Evolutionary conservation across 2,797 vertebrate species (phyloP).

Genomic region (Prionace glauca): DNA sequence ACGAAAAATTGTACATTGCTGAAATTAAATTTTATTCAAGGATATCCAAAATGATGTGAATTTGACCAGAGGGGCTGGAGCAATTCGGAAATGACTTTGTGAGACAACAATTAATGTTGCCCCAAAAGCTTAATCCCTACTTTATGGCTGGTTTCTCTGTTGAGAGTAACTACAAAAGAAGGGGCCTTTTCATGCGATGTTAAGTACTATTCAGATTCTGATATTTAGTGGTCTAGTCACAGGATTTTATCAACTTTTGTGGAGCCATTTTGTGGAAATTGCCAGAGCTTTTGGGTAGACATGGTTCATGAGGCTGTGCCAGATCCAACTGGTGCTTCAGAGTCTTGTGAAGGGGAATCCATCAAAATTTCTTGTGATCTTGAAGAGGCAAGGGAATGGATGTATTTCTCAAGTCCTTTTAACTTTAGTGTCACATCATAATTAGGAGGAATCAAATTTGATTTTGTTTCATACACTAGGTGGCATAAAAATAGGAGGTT

Average conservation of each 20-base stretch:
- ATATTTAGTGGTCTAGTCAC: neutral
- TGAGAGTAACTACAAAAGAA: neutral
- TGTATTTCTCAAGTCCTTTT: neutral
- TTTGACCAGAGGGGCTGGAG: neutral
- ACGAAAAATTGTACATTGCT: neutral
- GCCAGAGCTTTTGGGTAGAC: neutral
- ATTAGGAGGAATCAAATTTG: neutral
- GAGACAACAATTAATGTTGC: neutral
- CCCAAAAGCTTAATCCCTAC: neutral
- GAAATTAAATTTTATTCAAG: neutral
- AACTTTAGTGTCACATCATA: neutral
- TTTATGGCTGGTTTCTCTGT: neutral
- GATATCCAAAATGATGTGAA: neutral
- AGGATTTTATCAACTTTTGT: neutral
- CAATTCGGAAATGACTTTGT: neutral
- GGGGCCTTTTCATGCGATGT: too few relatives aligned
- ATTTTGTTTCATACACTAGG: neutral
- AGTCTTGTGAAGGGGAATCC: neutral
- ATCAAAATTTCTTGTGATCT: neutral
- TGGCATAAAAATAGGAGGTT: neutral
- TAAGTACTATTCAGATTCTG: neutral
- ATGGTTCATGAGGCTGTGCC: neutral
- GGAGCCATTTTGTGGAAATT: too few relatives aligned
- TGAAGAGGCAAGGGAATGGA: neutral
- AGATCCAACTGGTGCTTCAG: constrained; percentile 24